Base-by-base conservation (phyloP, 2,888 invertebrate genomes). In the Rugalucina vietnamica region DNA sequence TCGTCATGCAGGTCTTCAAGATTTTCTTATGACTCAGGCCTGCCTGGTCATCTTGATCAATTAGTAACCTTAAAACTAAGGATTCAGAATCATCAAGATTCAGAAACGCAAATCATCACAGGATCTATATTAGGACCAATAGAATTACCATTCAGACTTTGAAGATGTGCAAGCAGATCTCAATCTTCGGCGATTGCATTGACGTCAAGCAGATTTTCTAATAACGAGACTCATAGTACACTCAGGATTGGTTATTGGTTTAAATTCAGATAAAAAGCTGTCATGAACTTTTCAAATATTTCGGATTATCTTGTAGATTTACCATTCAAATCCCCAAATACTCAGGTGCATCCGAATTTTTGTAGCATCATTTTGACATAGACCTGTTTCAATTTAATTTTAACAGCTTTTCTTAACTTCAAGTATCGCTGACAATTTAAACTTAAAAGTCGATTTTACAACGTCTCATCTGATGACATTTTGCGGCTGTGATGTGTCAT, bases 301-400 rank as follows among this genome's bases (percentile, higher is more conserved):
- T 1, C 21, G 32, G 65, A 65, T 65, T 65, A 65, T 34, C 24
- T 12, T 18, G 60, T 4, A 27, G 5, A 60, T 60, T 60, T 60
- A 21, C 24, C 8, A 34, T 24, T 34, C 21, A 65, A 65, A 18
- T 4, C 60, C 29, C 29, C 21, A 18, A 18, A 32, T 34, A 34
- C 21, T 18, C 65, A 65, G 65, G 65, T 65, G 65, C 65, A 34
- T 34, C 21, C 14, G 34, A 34, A 65, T 34, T 18, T 32, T 65
- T 65, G 65, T 65, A 29, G 65, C 12, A 27, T 34, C 29, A 34
- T 65, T 34, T 27, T 57, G 29, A 32, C 29, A 65, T 65, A 29
- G 65, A 27, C 65, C 24, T 65, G 65, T 65, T 65, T 65, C 65
- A 65, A 65, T 65, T 65, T 65, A 65, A 65, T 65, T 65, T 65